phyloP scores from a whole-genome alignment of 2,888 invertebrate genomes.

The Ethmia dodecea region DNA sequence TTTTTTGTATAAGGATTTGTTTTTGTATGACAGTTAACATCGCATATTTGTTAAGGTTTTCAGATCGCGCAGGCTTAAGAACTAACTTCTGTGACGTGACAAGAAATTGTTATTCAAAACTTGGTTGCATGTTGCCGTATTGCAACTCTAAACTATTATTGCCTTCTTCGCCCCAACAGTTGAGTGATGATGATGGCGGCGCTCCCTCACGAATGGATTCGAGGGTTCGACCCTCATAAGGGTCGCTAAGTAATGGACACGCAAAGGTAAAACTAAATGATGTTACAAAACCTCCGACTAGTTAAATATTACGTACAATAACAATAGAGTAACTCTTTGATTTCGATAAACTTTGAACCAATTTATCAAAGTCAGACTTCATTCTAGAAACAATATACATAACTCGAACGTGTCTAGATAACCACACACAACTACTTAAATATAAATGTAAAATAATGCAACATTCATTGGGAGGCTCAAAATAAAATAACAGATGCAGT shows the following conservation, averaged over 20 bases:
- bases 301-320: conserved; percentile 4
- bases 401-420: too few relatives aligned
- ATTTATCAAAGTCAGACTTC: conserved; percentile 26
- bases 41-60: conserved; percentile 1
- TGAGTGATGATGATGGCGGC: conserved; percentile 57
- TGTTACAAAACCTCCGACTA: conserved; percentile 20
- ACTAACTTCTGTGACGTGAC: too few relatives aligned
- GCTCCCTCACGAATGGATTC: conserved; percentile 49
- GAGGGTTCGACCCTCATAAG: conserved; percentile 55
- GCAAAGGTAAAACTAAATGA: conserved; percentile 38
- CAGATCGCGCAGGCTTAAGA: not conserved
- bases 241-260: conserved; percentile 38
- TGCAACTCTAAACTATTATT: conserved; percentile 50
- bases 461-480: too few relatives aligned
- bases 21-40: conserved; percentile 2
- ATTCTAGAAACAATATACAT: conserved; percentile 3
- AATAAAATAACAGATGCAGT: too few relatives aligned
- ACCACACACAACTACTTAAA: not conserved
- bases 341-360: conserved; percentile 48
- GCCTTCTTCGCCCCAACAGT: conserved; percentile 36
- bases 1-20: conserved; percentile 8
- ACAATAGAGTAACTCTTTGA: conserved; percentile 13
- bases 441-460: too few relatives aligned
- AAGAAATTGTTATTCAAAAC: conserved; percentile 22
- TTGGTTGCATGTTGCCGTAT: conserved; percentile 30